These are phyloP conservation scores for Spisula subtruncata DNA, from an alignment of 2,888 invertebrate genomes.

Conservation along the genomic window DNA sequence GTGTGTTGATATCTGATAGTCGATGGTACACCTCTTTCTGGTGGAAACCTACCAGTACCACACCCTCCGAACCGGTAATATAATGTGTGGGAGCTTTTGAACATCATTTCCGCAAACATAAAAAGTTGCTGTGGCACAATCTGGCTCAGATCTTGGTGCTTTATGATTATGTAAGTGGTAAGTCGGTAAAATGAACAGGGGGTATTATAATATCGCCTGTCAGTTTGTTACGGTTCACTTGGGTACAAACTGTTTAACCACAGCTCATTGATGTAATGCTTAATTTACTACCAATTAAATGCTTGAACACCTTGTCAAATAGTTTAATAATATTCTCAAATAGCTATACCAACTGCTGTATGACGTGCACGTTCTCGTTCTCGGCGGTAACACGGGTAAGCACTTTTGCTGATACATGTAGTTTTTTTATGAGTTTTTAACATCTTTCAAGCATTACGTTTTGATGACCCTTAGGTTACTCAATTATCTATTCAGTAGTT, in stretches of 20 bases:
- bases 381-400: no score
- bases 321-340: neutral
- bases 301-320: slow-evolving; percentile 35
- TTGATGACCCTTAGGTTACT: neutral
- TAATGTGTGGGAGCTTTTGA: neutral
- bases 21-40: no score
- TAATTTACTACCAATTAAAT: slow-evolving; percentile 44
- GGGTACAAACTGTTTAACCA: slow-evolving; percentile 39
- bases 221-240: slow-evolving; percentile 25
- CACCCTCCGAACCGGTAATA: neutral
- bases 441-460: neutral
- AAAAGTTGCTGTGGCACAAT: neutral
- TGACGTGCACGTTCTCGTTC: no score
- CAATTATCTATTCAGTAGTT: neutral
- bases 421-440: neutral
- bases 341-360: neutral
- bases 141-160: neutral
- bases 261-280: slow-evolving; percentile 35
- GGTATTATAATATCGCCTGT: neutral
- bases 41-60: no score
- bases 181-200: neutral
- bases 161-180: no score
- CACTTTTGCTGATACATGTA: neutral
- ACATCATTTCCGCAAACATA: neutral
- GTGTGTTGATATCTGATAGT: no score